Percentiles rank a stretch among this genome's conserved stretches.
Evolutionary conservation across 2,797 vertebrate species (phyloP).

Genomic region (Cirrhinus mrigala): DNA sequence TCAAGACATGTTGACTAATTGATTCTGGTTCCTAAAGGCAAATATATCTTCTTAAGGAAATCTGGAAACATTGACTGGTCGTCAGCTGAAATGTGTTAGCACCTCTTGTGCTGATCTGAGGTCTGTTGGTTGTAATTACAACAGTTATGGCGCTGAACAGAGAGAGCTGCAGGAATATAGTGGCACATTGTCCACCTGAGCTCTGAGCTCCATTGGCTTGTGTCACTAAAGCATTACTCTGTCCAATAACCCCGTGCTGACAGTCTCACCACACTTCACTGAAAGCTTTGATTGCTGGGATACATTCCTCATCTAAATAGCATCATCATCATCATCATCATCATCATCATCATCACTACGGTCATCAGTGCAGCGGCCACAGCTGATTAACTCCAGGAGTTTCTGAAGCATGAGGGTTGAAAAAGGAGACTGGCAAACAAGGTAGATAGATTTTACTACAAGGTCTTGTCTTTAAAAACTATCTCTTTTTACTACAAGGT

Average conservation of each 20-base stretch:
- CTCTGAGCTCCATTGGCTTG: conserved; percentile 22
- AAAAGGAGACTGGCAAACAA: background rate
- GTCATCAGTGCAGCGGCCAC: conserved; percentile 35
- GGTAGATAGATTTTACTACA: background rate
- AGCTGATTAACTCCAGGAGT: conserved; percentile 51
- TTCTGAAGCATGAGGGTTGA: conserved; percentile 40
- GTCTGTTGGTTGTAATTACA: conserved; percentile 35
- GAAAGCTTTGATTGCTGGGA: conserved; percentile 48
- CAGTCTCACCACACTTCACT: conserved; percentile 59
- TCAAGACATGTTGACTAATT: background rate
- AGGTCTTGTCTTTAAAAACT: too few relatives aligned
- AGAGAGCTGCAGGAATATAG: conserved; percentile 17
- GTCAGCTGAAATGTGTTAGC: background rate
- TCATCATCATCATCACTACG: conserved; percentile 47
- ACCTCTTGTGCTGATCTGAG: conserved; percentile 26
- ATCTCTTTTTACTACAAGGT: too few relatives aligned
- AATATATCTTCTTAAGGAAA: background rate
- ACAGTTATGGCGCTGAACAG: background rate
- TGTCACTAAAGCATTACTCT: conserved; percentile 44
- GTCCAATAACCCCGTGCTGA: conserved; percentile 58
- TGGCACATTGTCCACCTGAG: conserved; percentile 35
- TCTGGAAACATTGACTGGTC: background rate
- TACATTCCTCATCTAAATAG: conserved; percentile 56
- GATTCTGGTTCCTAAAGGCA: background rate
- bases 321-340: conserved; percentile 47